phyloP scores from a whole-genome alignment of 2,797 vertebrate genomes.

The Micropoecilia bifurca region DNA sequence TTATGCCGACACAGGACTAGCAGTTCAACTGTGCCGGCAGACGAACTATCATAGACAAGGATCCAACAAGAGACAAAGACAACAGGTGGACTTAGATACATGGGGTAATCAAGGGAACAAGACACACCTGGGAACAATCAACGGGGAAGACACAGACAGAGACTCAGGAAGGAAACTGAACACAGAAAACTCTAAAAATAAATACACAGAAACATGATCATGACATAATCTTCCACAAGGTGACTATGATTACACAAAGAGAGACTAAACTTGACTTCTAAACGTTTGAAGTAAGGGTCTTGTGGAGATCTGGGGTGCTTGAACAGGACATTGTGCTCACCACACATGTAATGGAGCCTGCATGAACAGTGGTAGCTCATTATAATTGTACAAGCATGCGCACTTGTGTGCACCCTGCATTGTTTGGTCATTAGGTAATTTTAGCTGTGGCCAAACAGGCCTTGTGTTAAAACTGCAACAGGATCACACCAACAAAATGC shows the following conservation, averaged over 20 bases:
- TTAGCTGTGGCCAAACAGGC: not conserved
- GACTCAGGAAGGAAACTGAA: too few species aligned
- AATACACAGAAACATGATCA: too few species aligned
- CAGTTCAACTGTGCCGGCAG: too few species aligned
- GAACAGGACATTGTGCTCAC: not conserved
- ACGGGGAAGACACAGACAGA: too few species aligned
- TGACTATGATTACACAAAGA: not conserved
- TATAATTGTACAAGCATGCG: not conserved
- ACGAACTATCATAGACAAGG: too few species aligned
- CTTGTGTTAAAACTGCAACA: not conserved
- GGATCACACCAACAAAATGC: not conserved
- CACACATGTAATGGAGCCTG: not conserved
- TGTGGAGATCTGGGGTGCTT: not conserved
- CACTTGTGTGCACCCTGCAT: not conserved
- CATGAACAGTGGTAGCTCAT: not conserved
- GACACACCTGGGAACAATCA: too few species aligned
- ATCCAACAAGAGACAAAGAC: too few species aligned
- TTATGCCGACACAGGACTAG: too few species aligned
- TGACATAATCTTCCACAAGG: not conserved
- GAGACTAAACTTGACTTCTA: not conserved
- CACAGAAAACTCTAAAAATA: too few species aligned
- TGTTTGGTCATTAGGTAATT: not conserved
- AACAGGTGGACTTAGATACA: too few species aligned
- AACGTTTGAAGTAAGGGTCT: not conserved
- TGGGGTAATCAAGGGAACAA: too few species aligned